A percentile compares a stretch with the other conserved stretches of the same genome.
Conservation (phyloP, 2,888 invertebrate species). For the Drosophila borealis region DNA sequence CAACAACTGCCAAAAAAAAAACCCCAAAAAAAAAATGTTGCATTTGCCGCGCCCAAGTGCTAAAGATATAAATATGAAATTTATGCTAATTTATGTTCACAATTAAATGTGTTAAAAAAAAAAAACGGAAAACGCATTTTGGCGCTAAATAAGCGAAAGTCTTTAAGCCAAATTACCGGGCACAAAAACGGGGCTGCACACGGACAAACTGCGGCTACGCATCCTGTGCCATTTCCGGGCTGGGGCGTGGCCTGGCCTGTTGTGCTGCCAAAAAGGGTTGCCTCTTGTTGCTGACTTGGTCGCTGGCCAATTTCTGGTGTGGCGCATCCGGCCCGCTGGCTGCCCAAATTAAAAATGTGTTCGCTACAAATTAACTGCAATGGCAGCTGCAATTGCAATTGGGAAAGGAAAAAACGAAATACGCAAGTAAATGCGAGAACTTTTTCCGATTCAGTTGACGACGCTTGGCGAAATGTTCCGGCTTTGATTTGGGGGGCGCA, state of each 20-base stretch:
- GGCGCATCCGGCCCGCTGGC: constrained; percentile 22
- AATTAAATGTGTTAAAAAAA: neutral
- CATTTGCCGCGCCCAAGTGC: constrained; percentile 4
- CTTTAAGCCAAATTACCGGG: constrained; percentile 26
- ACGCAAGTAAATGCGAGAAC: constrained; percentile 25
- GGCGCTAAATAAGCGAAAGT: constrained; percentile 1
- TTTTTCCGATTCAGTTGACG: constrained; percentile 4
- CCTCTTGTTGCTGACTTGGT: constrained; percentile 11
- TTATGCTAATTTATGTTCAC: constrained; percentile 4
- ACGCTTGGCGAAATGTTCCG: constrained; percentile 17
- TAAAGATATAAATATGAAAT: constrained; percentile 12
- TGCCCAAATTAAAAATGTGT: constrained; percentile 59
- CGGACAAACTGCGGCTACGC: constrained; percentile 11
- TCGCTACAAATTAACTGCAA: constrained; percentile 64
- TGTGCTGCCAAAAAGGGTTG: constrained; percentile 8
- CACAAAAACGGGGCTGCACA: constrained; percentile 7
- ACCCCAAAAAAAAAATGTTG: neutral
- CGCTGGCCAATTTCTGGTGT: constrained; percentile 14
- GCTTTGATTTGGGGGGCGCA: constrained; percentile 1
- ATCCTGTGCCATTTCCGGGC: constrained; percentile 50
- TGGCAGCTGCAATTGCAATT: constrained; percentile 34
- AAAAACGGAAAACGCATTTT: constrained; percentile 1
- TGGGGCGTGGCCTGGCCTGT: neutral
- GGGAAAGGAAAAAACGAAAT: constrained; percentile 3
- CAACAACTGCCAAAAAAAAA: neutral